A percentile compares a stretch with the other conserved stretches of the same genome.
Conservation (phyloP, 2,888 invertebrate genomes). For the Sphaeridia pumilis region DNA sequence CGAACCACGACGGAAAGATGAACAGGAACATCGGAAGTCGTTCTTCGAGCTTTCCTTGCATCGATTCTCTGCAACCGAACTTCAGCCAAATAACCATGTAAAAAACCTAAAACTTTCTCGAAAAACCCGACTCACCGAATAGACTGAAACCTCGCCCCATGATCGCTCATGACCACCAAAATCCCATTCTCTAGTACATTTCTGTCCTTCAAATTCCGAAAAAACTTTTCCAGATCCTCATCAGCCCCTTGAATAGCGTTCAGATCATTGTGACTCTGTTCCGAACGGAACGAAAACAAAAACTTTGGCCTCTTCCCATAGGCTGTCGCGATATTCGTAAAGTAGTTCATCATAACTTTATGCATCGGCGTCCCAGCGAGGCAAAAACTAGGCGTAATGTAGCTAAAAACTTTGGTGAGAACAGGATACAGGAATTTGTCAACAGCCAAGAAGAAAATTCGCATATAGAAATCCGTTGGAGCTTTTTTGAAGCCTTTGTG, state of each 20-base stretch:
- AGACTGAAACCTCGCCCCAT: constrained; percentile 41
- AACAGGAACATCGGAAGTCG: constrained; percentile 40
- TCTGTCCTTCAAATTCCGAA: constrained; percentile 35
- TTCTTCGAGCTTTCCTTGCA: constrained; percentile 42
- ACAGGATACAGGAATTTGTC: constrained; percentile 18
- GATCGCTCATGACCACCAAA: constrained; percentile 40
- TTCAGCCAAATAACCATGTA: background rate
- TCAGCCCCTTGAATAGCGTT: constrained; percentile 39
- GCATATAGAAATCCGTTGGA: constrained; percentile 41
- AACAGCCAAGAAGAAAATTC: constrained; percentile 39
- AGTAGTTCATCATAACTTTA: constrained; percentile 37
- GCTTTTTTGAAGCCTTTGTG: constrained; percentile 39
- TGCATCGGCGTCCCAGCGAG: constrained; percentile 37
- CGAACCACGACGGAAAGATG: constrained; percentile 39
- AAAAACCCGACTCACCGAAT: constrained; percentile 36
- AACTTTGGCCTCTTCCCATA: constrained; percentile 37
- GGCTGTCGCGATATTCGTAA: constrained; percentile 34
- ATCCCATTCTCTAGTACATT: constrained; percentile 35
- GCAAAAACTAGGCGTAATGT: constrained; percentile 32
- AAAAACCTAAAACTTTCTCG: no score
- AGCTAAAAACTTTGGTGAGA: constrained; percentile 14
- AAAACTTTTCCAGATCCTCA: constrained; percentile 37
- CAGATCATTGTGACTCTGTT: constrained; percentile 39
- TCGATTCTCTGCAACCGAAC: constrained; percentile 37
- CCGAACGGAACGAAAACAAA: constrained; percentile 39